These are phyloP conservation scores for Silurus aristotelis DNA, from an alignment of 2,797 vertebrate species.

Conservation along the genomic window DNA sequence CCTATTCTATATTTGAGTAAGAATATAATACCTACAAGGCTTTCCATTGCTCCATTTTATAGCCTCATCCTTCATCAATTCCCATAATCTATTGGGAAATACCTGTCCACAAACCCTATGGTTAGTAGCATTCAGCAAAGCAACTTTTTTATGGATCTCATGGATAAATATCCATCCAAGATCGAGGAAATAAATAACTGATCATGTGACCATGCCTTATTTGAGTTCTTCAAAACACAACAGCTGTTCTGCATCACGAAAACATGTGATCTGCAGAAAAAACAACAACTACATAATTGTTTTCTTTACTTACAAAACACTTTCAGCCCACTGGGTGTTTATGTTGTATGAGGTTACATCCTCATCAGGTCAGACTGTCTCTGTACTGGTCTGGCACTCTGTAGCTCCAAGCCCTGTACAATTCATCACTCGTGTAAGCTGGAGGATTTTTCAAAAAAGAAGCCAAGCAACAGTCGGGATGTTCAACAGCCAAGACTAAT, in stretches of 20 bases:
- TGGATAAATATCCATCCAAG: neutral
- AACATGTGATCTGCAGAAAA: neutral
- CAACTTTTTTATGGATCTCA: neutral
- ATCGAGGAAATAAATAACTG: neutral
- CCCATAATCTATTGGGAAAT: neutral
- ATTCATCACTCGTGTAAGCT: slow-evolving; percentile 34
- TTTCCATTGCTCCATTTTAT: neutral
- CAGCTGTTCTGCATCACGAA: neutral
- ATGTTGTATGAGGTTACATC: slow-evolving; percentile 28
- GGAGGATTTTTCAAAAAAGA: slow-evolving; percentile 35
- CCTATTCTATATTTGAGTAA: no score
- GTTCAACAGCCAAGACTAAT: slow-evolving; percentile 44
- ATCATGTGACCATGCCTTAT: neutral
- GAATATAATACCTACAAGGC: neutral
- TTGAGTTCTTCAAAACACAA: neutral
- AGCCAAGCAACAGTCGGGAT: slow-evolving; percentile 44
- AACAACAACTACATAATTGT: neutral
- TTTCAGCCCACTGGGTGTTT: neutral
- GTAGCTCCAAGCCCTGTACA: slow-evolving; percentile 26
- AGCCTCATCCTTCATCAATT: neutral
- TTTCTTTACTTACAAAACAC: slow-evolving; percentile 13
- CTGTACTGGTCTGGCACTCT: slow-evolving; percentile 4
- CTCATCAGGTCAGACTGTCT: slow-evolving; percentile 3
- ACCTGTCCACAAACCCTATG: neutral
- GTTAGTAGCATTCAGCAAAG: neutral